These are phyloP conservation scores for Actinopyga echinites DNA, from an alignment of 53 echinoderm and acorn worm species.

Conservation along the genomic window DNA sequence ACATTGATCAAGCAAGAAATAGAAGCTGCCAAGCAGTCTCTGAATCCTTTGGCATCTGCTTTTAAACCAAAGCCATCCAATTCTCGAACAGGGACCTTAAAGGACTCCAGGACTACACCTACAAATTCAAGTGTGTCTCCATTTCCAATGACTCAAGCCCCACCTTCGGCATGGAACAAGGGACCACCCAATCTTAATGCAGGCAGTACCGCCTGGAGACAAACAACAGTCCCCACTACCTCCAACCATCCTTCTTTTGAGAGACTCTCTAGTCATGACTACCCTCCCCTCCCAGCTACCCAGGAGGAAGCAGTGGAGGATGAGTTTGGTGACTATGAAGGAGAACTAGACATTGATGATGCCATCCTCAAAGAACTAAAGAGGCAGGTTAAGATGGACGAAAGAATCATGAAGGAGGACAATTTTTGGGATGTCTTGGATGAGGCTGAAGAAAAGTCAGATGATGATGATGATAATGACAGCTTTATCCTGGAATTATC, in stretches of 20 bases:
- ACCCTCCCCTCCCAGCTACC: conserved; percentile 60
- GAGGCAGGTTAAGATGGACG: conserved; percentile 72
- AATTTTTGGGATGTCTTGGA: conserved; percentile 16
- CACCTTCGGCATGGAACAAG: conserved; percentile 28
- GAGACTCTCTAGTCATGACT: conserved; percentile 75
- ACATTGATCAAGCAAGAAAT: conserved; percentile 77
- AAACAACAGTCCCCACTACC: not conserved
- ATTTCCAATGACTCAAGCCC: conserved; percentile 16
- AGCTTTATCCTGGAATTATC: conserved; percentile 57
- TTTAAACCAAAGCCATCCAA: conserved; percentile 46
- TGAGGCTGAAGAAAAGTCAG: conserved; percentile 24
- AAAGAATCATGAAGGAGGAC: conserved; percentile 53
- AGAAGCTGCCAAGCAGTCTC: conserved; percentile 68
- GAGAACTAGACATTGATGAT: conserved; percentile 73
- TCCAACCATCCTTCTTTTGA: not conserved
- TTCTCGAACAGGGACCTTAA: not conserved
- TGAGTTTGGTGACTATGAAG: conserved; percentile 74
- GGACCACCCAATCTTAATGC: not conserved
- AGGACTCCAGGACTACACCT: not conserved
- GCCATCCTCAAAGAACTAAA: conserved; percentile 80
- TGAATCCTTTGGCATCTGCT: conserved; percentile 75
- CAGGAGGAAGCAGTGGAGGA: conserved; percentile 31
- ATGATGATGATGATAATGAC: conserved; percentile 12
- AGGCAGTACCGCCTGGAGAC: not conserved
- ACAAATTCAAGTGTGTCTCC: no score